These are phyloP conservation scores for Tragelaphus buxtoni DNA, from an alignment of 2,113 vertebrate species.

Conservation along the genomic window DNA sequence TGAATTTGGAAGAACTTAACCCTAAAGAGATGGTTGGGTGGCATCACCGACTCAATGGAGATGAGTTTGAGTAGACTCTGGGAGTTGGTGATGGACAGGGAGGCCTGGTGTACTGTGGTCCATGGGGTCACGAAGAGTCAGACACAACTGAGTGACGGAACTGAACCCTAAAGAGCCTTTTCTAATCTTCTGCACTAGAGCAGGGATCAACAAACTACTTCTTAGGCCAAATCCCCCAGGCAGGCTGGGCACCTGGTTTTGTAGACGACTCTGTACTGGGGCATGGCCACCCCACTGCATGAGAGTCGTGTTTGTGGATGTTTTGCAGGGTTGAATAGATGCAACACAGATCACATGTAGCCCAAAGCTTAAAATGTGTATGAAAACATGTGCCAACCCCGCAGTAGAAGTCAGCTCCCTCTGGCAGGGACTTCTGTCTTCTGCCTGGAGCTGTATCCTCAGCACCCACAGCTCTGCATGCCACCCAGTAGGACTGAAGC, in stretches of 20 bases:
- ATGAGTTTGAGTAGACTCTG: background rate
- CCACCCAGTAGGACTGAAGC: background rate
- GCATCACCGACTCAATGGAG: background rate
- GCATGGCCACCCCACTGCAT: fast-evolving
- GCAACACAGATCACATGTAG: fast-evolving
- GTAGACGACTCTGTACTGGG: fast-evolving
- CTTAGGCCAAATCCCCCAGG: background rate
- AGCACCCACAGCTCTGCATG: no score
- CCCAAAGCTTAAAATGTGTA: background rate
- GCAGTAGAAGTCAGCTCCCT: fast-evolving
- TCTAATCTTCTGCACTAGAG: background rate
- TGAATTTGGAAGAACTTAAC: background rate
- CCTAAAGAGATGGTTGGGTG: background rate
- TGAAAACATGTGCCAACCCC: background rate
- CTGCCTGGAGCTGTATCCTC: background rate
- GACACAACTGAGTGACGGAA: fast-evolving
- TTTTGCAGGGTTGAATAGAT: background rate
- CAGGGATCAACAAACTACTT: no score
- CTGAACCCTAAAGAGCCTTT: background rate
- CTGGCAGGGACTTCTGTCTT: background rate
- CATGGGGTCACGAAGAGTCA: fast-evolving
- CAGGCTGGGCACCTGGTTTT: fast-evolving
- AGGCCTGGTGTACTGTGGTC: background rate
- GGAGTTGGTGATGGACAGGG: background rate
- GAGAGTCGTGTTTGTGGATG: fast-evolving